Evolutionary conservation across 2,797 vertebrate genomes (phyloP), one percentile per base, ranked within the genome.

Genomic region (Chloroceryle amazona): DNA sequence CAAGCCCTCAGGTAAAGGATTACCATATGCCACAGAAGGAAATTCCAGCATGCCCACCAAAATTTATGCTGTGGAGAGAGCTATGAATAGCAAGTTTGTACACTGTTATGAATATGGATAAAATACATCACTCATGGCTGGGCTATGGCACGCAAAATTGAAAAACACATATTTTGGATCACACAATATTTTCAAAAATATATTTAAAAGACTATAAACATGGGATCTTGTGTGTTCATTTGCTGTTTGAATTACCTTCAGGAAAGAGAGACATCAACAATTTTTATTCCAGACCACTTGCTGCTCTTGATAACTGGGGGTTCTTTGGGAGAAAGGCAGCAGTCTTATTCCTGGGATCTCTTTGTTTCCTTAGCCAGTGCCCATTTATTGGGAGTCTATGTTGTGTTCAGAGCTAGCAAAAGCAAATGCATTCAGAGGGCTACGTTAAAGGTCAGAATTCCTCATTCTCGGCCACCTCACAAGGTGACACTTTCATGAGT

Each of bases 1-100:
- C 96, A 97, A 98, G 95, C 91, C 95, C 96, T 97, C 97, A 97
- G 98, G 98, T 97, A 94, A 98, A 98, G 93, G 96, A 97, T 97
- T 98, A 97, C 98, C 97, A 96, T 98, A 97, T 88, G 97, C 98
- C 96, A 3, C 97, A 98, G 95, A 89, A 98, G 97, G 97, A 98
- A 98, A 98, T 98, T 97, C 98, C 98, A 98, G 80, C 92, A 90
- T 86, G 74, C 95, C 97, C 90, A 85, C 98, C 93, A 96, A 97
- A 98, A 98, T 98, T 98, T 97, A 96, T 97, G 96, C 93, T 89
- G 97, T 54, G 92, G 95, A 90, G 90, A 94, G 92, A 95, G 93
- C 98, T 98, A 98, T 98, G 98, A 98, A 98, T 98, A 98, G 98
- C 98, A 98, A 98, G 98, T 98, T 98, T 98, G 98, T 98, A 97